A percentile compares a stretch with the other conserved stretches of the same genome.
Evolutionary conservation across 2,888 invertebrate genomes (phyloP).

Genomic region (Alitta virens): DNA sequence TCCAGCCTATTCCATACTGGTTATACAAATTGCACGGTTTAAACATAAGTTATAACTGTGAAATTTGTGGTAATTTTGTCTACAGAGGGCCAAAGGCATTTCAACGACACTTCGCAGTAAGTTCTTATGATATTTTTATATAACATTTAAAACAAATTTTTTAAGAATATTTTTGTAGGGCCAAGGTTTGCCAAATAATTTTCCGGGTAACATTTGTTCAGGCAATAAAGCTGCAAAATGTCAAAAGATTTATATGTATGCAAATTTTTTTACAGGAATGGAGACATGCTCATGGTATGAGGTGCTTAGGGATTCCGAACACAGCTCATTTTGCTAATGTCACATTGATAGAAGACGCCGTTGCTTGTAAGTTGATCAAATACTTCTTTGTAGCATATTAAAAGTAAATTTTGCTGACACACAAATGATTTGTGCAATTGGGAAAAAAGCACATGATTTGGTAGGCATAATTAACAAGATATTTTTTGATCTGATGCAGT

Average conservation of each 20-base stretch:
- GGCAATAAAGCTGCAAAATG: too few relatives aligned
- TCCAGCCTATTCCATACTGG: slow-evolving; percentile 84
- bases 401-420: too few relatives aligned
- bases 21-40: slow-evolving; percentile 97
- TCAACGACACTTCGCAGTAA: slow-evolving; percentile 91
- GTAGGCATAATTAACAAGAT: too few relatives aligned
- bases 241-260: too few relatives aligned
- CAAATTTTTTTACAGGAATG: slow-evolving; percentile 61
- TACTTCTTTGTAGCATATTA: neutral
- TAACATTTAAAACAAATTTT: too few relatives aligned
- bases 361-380: slow-evolving; percentile 70
- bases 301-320: slow-evolving; percentile 97
- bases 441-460: too few relatives aligned
- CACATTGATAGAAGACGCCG: slow-evolving; percentile 95
- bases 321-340: slow-evolving; percentile 99
- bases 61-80: slow-evolving; percentile 98
- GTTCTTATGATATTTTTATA: slow-evolving; percentile 28
- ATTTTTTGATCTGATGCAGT: too few relatives aligned
- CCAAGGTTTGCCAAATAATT: too few relatives aligned
- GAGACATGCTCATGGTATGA: slow-evolving; percentile 83
- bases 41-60: slow-evolving; percentile 98
- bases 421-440: too few relatives aligned
- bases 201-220: too few relatives aligned
- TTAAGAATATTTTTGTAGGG: too few relatives aligned
- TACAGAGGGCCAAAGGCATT: slow-evolving; percentile 99